A percentile compares a stretch with the other conserved stretches of the same genome.
Conservation (phyloP, 2,113 vertebrate genomes). For the Ammodytes dubius region DNA sequence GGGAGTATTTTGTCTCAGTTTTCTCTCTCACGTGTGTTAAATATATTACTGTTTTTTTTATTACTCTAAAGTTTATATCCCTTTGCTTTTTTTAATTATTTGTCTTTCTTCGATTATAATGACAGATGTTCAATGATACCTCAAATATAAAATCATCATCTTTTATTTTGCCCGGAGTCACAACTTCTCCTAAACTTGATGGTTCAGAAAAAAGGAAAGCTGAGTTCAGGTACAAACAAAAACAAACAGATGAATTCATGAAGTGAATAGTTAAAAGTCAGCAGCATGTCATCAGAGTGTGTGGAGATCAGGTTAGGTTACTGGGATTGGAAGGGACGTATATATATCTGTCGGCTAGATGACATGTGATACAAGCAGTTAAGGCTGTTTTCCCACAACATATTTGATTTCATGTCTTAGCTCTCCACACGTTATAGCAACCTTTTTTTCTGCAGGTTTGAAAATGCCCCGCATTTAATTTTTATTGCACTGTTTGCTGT, state of each 20-base stretch:
- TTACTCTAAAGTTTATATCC: neutral
- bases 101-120: neutral
- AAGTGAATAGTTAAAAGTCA: conserved; percentile 6
- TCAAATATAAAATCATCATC: neutral
- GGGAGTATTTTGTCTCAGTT: neutral
- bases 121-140: neutral
- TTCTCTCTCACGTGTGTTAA: neutral
- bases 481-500: neutral
- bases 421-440: neutral
- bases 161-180: conserved; percentile 12
- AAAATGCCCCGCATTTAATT: neutral
- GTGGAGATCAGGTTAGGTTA: conserved; percentile 62
- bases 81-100: neutral
- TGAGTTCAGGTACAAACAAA: conserved; percentile 21
- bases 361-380: conserved; percentile 70
- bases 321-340: conserved; percentile 32
- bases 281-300: conserved; percentile 28
- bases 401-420: conserved; percentile 68
- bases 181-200: conserved; percentile 30
- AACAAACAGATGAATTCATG: conserved; percentile 21
- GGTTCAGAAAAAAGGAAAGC: neutral
- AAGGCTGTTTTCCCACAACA: conserved; percentile 68
- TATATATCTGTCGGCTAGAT: conserved; percentile 64
- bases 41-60: neutral
- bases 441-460: conserved; percentile 11